Percentiles rank a stretch among this genome's conserved stretches.
These are phyloP conservation scores for Capitella teleta DNA, from an alignment of 1,140 invertebrate genomes.

Conservation along the genomic window DNA sequence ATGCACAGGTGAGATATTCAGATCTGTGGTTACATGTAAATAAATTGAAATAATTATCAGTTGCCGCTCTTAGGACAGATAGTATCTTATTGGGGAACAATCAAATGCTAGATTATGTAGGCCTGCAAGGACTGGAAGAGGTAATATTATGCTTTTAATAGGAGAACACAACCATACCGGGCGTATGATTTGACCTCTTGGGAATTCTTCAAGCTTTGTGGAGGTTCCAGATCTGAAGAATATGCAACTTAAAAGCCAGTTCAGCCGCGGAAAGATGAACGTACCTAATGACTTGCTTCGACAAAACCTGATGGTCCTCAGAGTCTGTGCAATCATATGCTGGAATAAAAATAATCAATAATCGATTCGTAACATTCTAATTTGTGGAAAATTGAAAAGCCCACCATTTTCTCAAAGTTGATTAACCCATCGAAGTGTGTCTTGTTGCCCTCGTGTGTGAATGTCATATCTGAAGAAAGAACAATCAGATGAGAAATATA, in stretches of 20 bases:
- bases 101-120: too few species aligned
- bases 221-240: background rate
- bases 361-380: slow-evolving; percentile 1
- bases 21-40: background rate
- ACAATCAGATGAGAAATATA: too few species aligned
- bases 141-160: background rate
- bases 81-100: background rate
- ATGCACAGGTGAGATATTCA: background rate
- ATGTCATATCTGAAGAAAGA: slow-evolving; percentile 63
- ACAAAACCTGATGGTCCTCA: slow-evolving; percentile 65
- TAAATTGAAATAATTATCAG: background rate
- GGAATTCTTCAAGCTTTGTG: background rate
- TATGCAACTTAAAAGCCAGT: slow-evolving; percentile 8
- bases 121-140: too few species aligned
- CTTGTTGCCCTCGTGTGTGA: slow-evolving; percentile 82
- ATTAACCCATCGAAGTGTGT: slow-evolving; percentile 69
- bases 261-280: slow-evolving; percentile 16
- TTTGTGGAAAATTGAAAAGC: background rate
- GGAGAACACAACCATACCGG: background rate
- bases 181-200: slow-evolving; percentile 12
- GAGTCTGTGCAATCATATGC: slow-evolving; percentile 74
- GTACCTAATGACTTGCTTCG: slow-evolving; percentile 58
- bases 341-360: slow-evolving; percentile 20
- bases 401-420: slow-evolving; percentile 78
- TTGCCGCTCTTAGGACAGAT: background rate